A percentile compares a stretch with the other conserved stretches of the same genome.
Conservation (phyloP, 1,140 invertebrate genomes). For the Bombus superbus region DNA sequence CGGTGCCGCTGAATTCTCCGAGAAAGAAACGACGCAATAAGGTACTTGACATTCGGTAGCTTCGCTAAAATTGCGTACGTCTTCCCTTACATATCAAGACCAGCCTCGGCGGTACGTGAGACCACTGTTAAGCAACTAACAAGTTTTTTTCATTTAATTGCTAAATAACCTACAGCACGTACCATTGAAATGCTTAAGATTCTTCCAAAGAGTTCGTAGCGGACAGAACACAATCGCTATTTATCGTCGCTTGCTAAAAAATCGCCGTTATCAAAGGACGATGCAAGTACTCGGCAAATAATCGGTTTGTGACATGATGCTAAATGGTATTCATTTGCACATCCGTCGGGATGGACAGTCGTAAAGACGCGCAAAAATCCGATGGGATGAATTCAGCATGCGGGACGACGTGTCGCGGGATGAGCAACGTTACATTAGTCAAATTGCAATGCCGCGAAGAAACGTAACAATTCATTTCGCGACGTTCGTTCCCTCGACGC, state of each 20-base stretch:
- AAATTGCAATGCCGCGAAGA: conserved; percentile 2
- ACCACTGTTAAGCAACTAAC: too few relatives aligned
- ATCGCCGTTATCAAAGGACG: too few relatives aligned
- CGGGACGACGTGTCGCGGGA: neutral
- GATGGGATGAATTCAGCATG: neutral
- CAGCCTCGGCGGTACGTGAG: too few relatives aligned
- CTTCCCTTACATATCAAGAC: neutral
- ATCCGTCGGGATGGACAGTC: neutral
- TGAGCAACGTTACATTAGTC: neutral
- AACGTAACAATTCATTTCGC: conserved; percentile 15
- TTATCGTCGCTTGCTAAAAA: too few relatives aligned
- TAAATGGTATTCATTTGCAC: neutral
- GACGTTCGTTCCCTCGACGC: neutral
- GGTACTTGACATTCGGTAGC: too few relatives aligned
- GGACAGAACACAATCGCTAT: too few relatives aligned
- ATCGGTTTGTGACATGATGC: neutral
- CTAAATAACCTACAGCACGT: neutral
- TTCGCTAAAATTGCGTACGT: too few relatives aligned
- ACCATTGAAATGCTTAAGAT: neutral
- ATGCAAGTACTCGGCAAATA: neutral
- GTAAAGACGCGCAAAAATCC: conserved; percentile 4
- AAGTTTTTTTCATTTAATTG: neutral
- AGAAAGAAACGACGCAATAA: too few relatives aligned
- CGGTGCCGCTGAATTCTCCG: too few relatives aligned
- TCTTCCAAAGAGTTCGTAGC: neutral